Evolutionary conservation across 2,888 invertebrate species (phyloP).

Genomic region (Nowickia ferox): DNA sequence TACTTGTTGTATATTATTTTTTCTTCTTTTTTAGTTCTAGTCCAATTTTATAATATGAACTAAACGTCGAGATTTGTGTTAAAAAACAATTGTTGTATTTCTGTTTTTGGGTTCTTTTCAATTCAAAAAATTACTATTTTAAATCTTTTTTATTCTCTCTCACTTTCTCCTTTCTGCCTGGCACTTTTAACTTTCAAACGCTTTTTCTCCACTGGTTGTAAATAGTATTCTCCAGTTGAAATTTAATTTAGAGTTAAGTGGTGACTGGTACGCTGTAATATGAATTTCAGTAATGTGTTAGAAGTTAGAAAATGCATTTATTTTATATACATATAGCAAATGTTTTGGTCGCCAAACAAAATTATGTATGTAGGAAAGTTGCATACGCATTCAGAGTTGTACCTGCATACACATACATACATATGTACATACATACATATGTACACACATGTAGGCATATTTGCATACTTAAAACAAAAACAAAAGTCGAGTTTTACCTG

Average conservation of each 20-base stretch:
- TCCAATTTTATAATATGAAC: constrained; percentile 60
- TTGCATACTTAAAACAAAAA: too few relatives aligned
- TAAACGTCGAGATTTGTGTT: constrained; percentile 60
- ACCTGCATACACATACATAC: too few relatives aligned
- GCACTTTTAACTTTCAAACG: constrained; percentile 4
- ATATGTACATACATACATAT: too few relatives aligned
- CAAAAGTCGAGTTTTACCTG: too few relatives aligned
- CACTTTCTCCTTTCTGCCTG: neutral
- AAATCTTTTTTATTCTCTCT: constrained; percentile 37
- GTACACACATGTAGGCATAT: too few relatives aligned
- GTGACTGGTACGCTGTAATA: constrained; percentile 68
- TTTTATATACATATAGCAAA: neutral
- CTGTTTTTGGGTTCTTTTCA: constrained; percentile 34
- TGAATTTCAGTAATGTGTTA: constrained; percentile 20
- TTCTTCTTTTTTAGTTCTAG: constrained; percentile 45
- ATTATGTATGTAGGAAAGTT: neutral
- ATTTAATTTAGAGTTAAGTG: constrained; percentile 41
- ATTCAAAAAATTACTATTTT: constrained; percentile 48
- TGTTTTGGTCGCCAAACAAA: neutral
- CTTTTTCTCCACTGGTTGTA: neutral
- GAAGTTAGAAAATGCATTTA: neutral
- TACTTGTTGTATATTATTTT: constrained; percentile 24
- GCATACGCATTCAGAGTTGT: too few relatives aligned
- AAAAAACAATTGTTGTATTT: neutral
- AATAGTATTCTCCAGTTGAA: constrained; percentile 18